A percentile compares a stretch with the other conserved stretches of the same genome.
These are phyloP conservation scores for Channa striata DNA, from an alignment of 2,797 vertebrate genomes.

Conservation along the genomic window DNA sequence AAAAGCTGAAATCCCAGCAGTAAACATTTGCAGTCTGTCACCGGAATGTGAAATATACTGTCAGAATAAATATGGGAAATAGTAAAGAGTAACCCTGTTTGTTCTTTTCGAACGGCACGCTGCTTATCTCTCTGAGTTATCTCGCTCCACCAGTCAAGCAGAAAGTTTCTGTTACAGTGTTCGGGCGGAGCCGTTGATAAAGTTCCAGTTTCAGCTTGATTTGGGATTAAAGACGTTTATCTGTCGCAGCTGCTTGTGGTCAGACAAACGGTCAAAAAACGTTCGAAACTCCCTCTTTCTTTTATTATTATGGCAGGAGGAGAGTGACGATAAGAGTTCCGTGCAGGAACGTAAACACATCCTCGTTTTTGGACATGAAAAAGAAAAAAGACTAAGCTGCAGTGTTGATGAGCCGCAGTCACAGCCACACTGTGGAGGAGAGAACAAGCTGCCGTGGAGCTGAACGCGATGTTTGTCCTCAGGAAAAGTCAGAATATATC, in stretches of 20 bases:
- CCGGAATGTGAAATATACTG: neutral
- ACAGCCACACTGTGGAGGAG: too few relatives aligned
- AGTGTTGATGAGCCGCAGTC: too few relatives aligned
- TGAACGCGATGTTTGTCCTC: too few relatives aligned
- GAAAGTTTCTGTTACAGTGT: slow-evolving; percentile 32
- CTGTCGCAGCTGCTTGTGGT: slow-evolving; percentile 13
- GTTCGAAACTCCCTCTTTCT: neutral
- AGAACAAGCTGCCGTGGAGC: too few relatives aligned
- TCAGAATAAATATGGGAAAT: too few relatives aligned
- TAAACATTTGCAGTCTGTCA: neutral
- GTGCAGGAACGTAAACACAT: neutral
- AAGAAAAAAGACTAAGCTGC: too few relatives aligned
- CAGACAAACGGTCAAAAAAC: neutral
- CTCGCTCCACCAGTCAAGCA: slow-evolving; percentile 33
- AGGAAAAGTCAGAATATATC: too few relatives aligned
- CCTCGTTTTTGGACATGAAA: too few relatives aligned
- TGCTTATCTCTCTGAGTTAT: slow-evolving; percentile 9
- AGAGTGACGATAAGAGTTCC: too few relatives aligned
- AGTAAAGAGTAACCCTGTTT: too few relatives aligned
- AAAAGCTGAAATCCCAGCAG: neutral
- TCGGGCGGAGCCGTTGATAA: slow-evolving; percentile 50
- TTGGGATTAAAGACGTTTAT: slow-evolving; percentile 27
- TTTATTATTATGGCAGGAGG: neutral
- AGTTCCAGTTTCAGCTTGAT: slow-evolving; percentile 30
- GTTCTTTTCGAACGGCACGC: neutral